A percentile compares a stretch with the other conserved stretches of the same genome.
phyloP scores from a whole-genome alignment of 92 coral and sea anemone species.

The Porites cylindrica region DNA sequence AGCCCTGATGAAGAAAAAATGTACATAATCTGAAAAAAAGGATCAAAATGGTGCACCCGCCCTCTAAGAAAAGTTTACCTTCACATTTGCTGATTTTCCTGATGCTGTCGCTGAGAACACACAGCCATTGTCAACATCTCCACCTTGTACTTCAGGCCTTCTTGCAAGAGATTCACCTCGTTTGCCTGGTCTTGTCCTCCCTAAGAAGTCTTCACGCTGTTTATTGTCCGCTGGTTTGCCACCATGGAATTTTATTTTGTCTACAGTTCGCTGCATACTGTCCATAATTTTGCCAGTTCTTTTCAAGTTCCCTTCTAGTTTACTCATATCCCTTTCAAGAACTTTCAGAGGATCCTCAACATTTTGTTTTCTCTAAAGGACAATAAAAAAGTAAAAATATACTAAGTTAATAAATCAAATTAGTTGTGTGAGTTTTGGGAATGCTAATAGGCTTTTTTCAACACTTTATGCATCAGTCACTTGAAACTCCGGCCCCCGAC shows the following conservation, averaged over 20 bases:
- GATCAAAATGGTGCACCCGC: too few species aligned
- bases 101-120: slow-evolving; percentile 82
- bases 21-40: not conserved
- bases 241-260: slow-evolving; percentile 43
- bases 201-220: not conserved
- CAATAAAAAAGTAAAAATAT: not conserved
- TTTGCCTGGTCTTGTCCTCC: too few species aligned
- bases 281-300: slow-evolving; percentile 90
- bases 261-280: slow-evolving; percentile 71
- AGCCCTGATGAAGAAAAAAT: not conserved
- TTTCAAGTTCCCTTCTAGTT: slow-evolving; percentile 78
- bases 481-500: too few species aligned
- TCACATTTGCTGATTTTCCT: slow-evolving; percentile 93
- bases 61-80: slow-evolving; percentile 54
- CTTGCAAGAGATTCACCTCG: not conserved
- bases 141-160: slow-evolving; percentile 15
- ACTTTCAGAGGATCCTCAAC: slow-evolving; percentile 80
- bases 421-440: too few species aligned
- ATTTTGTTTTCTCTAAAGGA: slow-evolving; percentile 65
- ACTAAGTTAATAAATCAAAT: not conserved
- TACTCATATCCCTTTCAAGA: slow-evolving; percentile 88
- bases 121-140: slow-evolving; percentile 84
- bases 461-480: too few species aligned
- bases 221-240: slow-evolving; percentile 1
- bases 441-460: too few species aligned